Base-by-base conservation (phyloP, 2,797 vertebrate species). In the Hippocampus kuda region DNA sequence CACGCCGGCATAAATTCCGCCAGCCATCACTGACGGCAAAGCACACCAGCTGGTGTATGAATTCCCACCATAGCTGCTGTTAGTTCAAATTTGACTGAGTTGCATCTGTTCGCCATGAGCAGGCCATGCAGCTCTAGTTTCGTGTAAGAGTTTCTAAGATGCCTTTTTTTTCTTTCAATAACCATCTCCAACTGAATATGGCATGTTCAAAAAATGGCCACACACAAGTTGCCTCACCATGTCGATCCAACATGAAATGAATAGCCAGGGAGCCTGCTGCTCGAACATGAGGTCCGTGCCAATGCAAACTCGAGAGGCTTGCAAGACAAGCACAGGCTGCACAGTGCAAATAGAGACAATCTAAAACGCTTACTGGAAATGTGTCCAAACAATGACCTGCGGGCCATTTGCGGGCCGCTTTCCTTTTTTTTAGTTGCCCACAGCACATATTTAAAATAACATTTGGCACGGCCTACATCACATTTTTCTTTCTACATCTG, bases 301-400 rank as follows among this genome's bases (percentile, higher is more conserved):
- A 85, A 87, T 70, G 73, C 71, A 85, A 88, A 87, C 80, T 80
- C 79, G 70, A 72, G 64, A 81, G 79, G 82, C 68, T 71, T 65
- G 20, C 16, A 75, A 70, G 77, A 6, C 48, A 38, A 38, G 34
- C 34, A 38, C 6, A 72, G 74, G 77, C 79, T 77, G 77, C 76
- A 20, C 16, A 18, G 2, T 49, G 48, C 16, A 20, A 18, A 51
- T 20, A 18, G 15, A 15, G 44, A 15, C 44, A 46, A 15, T 15
- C 3, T 15, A 46, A 46, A 46, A 20, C 7, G 48, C 18, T 51
- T 2, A 51, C 20, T 5, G 18, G 18, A 51, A 18, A 16, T 5
- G 18, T 49, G 48, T 18, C 16, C 18, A 49, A 49, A 51, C 16
- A 18, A 20, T 18, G 16, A 16, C 48, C 16, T 16, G 16, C 1